Percentiles rank a stretch among this genome's conserved stretches.
phyloP scores from a whole-genome alignment of 2,888 invertebrate species.

The Watsonalla binaria region DNA sequence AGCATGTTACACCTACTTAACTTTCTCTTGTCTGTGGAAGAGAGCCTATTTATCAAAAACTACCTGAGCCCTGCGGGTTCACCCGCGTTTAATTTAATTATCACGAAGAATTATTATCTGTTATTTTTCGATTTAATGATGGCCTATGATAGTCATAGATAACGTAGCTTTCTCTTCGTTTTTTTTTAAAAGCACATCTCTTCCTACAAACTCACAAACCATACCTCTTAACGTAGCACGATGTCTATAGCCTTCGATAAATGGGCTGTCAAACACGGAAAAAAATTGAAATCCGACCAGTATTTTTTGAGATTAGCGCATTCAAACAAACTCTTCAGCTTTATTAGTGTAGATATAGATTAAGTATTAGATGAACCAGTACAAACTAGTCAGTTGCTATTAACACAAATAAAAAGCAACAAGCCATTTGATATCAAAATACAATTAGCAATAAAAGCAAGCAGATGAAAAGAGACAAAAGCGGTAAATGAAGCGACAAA shows the following conservation, averaged over 20 bases:
- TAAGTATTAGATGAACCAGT: neutral
- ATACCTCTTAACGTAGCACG: neutral
- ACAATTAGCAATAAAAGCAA: conserved; percentile 25
- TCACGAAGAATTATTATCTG: no score
- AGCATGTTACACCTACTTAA: neutral
- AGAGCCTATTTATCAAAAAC: neutral
- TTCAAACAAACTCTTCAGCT: no score
- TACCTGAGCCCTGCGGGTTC: no score
- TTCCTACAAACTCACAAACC: neutral
- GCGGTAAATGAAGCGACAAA: conserved; percentile 26
- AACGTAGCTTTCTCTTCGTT: no score
- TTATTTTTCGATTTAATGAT: no score
- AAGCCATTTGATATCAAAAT: conserved; percentile 18
- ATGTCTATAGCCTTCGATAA: neutral
- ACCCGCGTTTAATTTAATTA: no score
- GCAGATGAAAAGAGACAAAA: conserved; percentile 24
- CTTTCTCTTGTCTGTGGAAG: neutral
- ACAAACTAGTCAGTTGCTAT: neutral
- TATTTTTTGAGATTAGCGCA: neutral
- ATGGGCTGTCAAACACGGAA: no score
- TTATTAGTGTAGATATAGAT: neutral
- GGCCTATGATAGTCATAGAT: neutral
- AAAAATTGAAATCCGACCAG: neutral
- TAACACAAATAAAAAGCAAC: conserved; percentile 17
- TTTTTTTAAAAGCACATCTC: no score